phyloP scores from a whole-genome alignment of 2,113 vertebrate species.

The Syrmaticus mikado region DNA sequence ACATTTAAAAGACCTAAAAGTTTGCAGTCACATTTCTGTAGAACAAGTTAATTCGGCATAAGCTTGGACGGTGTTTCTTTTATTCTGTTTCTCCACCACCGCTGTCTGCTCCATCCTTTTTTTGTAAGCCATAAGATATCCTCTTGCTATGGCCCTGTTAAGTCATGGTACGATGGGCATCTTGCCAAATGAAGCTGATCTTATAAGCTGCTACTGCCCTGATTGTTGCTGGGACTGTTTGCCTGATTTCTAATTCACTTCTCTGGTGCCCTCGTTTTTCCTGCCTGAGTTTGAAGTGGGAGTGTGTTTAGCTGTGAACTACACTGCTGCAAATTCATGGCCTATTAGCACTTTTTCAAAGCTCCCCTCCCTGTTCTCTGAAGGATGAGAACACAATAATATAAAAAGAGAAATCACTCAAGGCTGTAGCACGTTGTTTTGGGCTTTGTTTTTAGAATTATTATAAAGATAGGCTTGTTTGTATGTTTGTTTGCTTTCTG shows the following conservation, averaged over 20 bases:
- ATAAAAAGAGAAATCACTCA: background rate
- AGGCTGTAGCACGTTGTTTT: background rate
- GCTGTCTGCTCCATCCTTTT: background rate
- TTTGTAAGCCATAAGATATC: background rate
- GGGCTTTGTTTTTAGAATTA: slow-evolving; percentile 22
- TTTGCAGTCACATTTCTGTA: background rate
- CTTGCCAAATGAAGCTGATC: slow-evolving; percentile 60
- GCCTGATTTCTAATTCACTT: slow-evolving; percentile 56
- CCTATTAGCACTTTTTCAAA: slow-evolving; percentile 58
- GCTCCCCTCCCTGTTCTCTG: slow-evolving; percentile 4
- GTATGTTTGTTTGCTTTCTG: background rate
- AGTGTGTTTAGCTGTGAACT: slow-evolving; percentile 37
- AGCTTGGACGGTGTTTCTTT: background rate
- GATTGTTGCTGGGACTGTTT: slow-evolving; percentile 35
- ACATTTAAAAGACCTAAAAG: background rate
- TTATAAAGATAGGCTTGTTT: background rate
- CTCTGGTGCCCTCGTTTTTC: slow-evolving; percentile 47
- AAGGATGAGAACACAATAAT: slow-evolving; percentile 17
- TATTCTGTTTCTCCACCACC: background rate
- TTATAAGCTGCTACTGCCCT: slow-evolving; percentile 65
- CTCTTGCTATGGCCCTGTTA: background rate
- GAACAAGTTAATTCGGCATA: slow-evolving; percentile 21
- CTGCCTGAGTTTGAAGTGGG: background rate
- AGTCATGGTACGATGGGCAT: slow-evolving; percentile 27
- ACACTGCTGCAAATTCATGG: slow-evolving; percentile 24